Evolutionary conservation across 1,140 invertebrate species (phyloP), one percentile per base, ranked within the genome.

Genomic region (Cardiocondyla obscurior): DNA sequence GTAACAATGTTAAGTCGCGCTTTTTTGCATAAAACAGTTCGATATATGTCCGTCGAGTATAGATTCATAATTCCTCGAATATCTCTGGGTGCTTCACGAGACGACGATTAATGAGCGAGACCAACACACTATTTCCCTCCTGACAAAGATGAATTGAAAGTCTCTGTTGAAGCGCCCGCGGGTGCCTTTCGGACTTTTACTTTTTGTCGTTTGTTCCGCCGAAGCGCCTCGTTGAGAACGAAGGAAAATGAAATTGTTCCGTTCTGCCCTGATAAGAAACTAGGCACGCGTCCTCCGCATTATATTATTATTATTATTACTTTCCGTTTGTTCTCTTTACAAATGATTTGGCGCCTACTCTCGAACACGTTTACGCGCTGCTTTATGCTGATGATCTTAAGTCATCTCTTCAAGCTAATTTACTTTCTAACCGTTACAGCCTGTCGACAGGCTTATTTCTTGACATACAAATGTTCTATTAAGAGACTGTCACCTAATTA

Each of bases 181-280:
- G 67, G 39, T 28, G 19, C 36, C 36, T 33, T 72, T 25, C 46
- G 28, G 64, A 74, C 85, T 82, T 64, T 86, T 76, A 82, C 85
- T 86, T 85, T 86, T 85, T 74, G 55, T 64, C 42, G 55, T 70
- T 74, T 55, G 62, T 58, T 74, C 28, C 74, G 42, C 39, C 25
- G 28, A 2, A 14, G 22, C 10, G 49, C 19, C 1, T 44, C 12
- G 6, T 28, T 12, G 51, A 2, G 49, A 39, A 49, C 28, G 19
- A 1, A 55, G 62, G 49, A 30, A 57, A 44, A 69, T 69, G 25
- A 70, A 55, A 42, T 55, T 39, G 22, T 57, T 70, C 36, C 39
- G 81, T 85, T 85, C 36, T 73, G 70, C 53, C 64, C 70, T 85
- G 70, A 77, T 76, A 77, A 85, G 19, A 44, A 67, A 8, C 10